Conservation (phyloP, 2,888 invertebrate genomes). For the Pantelozetes paolii region DNA sequence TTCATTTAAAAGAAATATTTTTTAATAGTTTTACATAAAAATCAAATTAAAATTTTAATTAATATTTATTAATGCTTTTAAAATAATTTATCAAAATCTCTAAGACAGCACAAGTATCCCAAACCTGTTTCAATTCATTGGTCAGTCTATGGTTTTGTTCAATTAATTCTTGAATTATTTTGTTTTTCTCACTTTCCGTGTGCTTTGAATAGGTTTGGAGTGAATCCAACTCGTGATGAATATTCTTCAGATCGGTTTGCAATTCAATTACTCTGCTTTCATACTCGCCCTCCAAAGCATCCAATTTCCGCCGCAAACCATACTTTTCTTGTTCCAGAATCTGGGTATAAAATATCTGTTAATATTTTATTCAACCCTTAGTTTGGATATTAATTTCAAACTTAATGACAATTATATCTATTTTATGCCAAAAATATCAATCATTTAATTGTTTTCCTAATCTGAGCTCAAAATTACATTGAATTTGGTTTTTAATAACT, state of each 20-base stretch:
- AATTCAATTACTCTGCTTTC: conserved; percentile 80
- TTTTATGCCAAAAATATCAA: too few species aligned
- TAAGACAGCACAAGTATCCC: too few species aligned
- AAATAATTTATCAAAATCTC: too few species aligned
- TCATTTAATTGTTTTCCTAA: too few species aligned
- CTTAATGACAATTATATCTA: too few species aligned
- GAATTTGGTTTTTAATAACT: too few species aligned
- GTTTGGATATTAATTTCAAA: too few species aligned
- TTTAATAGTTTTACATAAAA: too few species aligned
- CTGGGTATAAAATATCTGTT: conserved; percentile 62
- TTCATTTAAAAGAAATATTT: too few species aligned
- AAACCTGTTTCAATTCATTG: conserved; percentile 73
- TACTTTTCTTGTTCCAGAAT: conserved; percentile 90
- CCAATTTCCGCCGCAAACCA: conserved; percentile 73
- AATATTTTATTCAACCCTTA: too few species aligned
- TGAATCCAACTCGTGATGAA: conserved; percentile 68
- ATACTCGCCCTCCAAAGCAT: conserved; percentile 79
- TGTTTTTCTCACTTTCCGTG: conserved; percentile 66
- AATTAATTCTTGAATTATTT: conserved; percentile 73
- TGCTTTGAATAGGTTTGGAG: conserved; percentile 51
- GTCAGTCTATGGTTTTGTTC: conserved; percentile 84
- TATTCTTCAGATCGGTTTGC: conserved; percentile 77
- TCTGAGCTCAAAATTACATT: too few species aligned
- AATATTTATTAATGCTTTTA: neutral
- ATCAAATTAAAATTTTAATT: too few species aligned